These are phyloP conservation scores for Melanerpes aurifrons DNA, from an alignment of 2,113 vertebrate genomes.

Conservation along the genomic window DNA sequence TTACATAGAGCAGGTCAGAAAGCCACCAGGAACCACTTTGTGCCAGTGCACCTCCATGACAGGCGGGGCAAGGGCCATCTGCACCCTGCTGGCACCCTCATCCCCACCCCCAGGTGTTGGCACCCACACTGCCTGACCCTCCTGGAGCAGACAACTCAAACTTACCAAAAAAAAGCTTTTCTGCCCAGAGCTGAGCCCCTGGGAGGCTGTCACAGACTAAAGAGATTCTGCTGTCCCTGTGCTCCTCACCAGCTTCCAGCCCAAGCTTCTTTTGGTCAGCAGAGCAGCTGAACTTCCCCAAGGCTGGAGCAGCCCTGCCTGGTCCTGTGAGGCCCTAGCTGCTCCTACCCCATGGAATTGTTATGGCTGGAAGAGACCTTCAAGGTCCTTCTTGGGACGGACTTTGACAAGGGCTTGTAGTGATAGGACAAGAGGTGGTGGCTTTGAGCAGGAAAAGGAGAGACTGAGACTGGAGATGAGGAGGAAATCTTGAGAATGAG, in stretches of 20 bases:
- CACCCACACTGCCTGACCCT: neutral
- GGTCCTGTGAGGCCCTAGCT: accelerated
- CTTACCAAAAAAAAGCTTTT: slow-evolving; percentile 1
- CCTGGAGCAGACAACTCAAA: neutral
- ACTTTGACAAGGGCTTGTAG: too few species aligned
- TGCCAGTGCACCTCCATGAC: neutral
- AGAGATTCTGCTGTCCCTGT: neutral
- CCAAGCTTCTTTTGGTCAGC: neutral
- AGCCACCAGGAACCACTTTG: neutral
- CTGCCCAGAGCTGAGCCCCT: neutral
- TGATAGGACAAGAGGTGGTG: too few species aligned
- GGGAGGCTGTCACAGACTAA: neutral
- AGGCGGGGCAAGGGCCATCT: accelerated
- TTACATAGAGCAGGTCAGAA: neutral
- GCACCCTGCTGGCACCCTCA: accelerated
- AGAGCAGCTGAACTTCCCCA: neutral
- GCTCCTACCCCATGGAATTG: too few species aligned
- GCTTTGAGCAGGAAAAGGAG: too few species aligned
- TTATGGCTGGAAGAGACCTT: too few species aligned
- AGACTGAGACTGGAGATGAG: too few species aligned
- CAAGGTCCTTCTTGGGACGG: too few species aligned
- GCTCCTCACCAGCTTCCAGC: neutral
- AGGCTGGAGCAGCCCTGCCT: neutral
- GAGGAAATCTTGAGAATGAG: too few species aligned
- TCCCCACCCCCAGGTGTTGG: neutral